phyloP scores from a whole-genome alignment of 1,140 invertebrate genomes.

The Brachionus calyciflorus region DNA sequence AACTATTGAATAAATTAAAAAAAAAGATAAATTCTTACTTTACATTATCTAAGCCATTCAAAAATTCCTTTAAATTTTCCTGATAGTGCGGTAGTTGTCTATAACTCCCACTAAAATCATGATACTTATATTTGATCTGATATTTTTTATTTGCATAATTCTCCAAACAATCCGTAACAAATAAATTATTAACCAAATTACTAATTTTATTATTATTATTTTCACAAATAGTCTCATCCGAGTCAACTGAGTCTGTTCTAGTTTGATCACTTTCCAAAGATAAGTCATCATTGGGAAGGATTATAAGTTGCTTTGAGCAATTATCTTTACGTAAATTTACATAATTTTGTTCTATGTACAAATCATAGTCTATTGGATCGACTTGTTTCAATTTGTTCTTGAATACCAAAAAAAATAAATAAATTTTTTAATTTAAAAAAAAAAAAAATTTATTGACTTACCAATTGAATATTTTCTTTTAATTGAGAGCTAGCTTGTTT shows the following conservation, averaged over 20 bases:
- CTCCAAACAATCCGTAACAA: slow-evolving; percentile 30
- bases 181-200: neutral
- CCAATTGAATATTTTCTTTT: slow-evolving; percentile 40
- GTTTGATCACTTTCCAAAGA: neutral
- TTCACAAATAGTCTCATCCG: neutral
- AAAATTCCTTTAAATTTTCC: neutral
- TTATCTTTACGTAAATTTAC: slow-evolving; percentile 4
- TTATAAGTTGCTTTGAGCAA: slow-evolving; percentile 27
- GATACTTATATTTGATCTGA: slow-evolving; percentile 5
- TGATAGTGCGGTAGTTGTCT: neutral
- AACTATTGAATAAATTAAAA: neutral
- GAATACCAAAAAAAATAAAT: neutral
- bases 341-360: slow-evolving; percentile 1
- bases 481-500: slow-evolving; percentile 40
- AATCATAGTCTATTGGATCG: slow-evolving; percentile 39
- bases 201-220: neutral
- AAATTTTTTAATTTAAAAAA: neutral
- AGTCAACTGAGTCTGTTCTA: neutral
- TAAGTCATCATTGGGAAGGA: slow-evolving; percentile 32
- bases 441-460: neutral
- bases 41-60: neutral
- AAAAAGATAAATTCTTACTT: neutral
- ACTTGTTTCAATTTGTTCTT: slow-evolving; percentile 43
- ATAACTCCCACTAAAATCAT: neutral
- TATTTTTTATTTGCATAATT: slow-evolving; percentile 21